Evolutionary conservation across 2,113 vertebrate genomes (phyloP).

Genomic region (Phylloscopus whistleri): DNA sequence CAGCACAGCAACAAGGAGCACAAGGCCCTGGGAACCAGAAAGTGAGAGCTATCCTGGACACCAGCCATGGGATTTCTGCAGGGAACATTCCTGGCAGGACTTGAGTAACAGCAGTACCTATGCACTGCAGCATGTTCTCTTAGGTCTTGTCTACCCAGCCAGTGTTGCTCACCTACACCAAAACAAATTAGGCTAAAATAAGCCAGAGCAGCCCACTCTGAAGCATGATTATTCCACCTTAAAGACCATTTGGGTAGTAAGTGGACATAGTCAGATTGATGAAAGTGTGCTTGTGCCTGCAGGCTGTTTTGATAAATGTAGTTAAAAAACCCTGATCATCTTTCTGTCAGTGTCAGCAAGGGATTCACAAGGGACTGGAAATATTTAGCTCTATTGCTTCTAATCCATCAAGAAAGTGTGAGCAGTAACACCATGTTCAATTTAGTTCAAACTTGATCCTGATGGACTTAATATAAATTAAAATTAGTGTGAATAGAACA

Average conservation of each 20-base stretch:
- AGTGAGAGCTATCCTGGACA: accelerated
- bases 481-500: neutral
- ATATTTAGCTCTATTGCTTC: neutral
- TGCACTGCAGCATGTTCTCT: neutral
- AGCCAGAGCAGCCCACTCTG: neutral
- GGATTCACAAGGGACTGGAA: neutral
- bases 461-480: conserved; percentile 21
- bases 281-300: neutral
- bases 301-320: neutral
- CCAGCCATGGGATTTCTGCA: neutral
- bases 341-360: neutral
- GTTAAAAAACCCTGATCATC: neutral
- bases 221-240: neutral
- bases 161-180: neutral
- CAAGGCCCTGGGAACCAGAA: neutral
- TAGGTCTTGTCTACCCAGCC: neutral
- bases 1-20: neutral
- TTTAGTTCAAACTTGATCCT: conserved; percentile 7
- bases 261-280: neutral
- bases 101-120: neutral
- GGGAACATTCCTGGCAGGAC: neutral
- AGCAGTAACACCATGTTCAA: neutral
- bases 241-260: neutral
- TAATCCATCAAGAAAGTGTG: neutral
- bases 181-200: neutral